Evolutionary conservation across 2,888 invertebrate genomes (phyloP).

Genomic region (Tyria jacobaeae): DNA sequence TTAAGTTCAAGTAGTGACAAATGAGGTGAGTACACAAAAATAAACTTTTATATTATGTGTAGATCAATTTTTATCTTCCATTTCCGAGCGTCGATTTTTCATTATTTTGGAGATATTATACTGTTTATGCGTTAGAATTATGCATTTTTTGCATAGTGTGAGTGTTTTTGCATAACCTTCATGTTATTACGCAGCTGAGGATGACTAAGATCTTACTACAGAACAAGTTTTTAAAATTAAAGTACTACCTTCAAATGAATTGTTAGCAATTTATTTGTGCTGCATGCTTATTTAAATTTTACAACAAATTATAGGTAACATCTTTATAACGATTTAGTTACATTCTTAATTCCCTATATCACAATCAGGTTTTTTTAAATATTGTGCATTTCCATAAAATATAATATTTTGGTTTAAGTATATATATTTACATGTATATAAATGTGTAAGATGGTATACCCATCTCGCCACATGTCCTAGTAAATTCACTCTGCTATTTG

Average conservation of each 20-base stretch:
- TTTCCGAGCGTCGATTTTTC: constrained; percentile 17
- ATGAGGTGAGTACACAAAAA: constrained; percentile 51
- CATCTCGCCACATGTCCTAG: too few species aligned
- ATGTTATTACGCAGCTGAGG: neutral
- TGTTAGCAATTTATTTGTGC: neutral
- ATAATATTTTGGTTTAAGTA: neutral
- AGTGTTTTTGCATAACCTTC: constrained; percentile 17
- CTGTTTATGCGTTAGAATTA: neutral
- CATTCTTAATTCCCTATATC: neutral
- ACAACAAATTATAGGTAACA: neutral
- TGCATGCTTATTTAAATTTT: neutral
- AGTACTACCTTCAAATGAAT: constrained; percentile 7
- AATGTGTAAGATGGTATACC: too few species aligned
- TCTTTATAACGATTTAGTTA: neutral
- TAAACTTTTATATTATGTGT: neutral
- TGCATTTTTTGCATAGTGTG: constrained; percentile 28
- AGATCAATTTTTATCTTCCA: neutral
- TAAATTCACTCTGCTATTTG: too few species aligned
- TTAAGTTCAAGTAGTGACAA: constrained; percentile 39
- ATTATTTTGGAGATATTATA: constrained; percentile 26
- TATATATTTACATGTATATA: neutral
- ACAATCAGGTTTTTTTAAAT: neutral
- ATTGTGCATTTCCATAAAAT: neutral
- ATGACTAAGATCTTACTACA: neutral
- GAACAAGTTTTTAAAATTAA: neutral